Evolutionary conservation across 2,888 invertebrate species (phyloP).

Genomic region (Empis livida): DNA sequence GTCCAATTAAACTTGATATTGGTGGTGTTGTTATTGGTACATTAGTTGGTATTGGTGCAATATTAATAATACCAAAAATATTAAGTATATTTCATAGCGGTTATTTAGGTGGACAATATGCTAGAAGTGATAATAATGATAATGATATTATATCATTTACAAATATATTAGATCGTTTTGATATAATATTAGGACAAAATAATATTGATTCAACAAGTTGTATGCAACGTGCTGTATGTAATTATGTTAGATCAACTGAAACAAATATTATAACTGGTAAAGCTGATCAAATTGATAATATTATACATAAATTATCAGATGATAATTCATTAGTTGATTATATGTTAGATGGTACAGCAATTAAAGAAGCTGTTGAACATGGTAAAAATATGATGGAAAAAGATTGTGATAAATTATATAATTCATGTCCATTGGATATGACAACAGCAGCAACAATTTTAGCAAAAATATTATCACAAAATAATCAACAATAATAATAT

Average conservation of each 20-base stretch:
- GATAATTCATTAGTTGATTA: constrained; percentile 54
- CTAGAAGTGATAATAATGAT: constrained; percentile 41
- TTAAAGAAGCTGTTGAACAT: constrained; percentile 55
- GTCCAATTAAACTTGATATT: constrained; percentile 65
- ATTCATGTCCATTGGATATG: constrained; percentile 55
- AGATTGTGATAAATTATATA: constrained; percentile 46
- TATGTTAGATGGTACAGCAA: constrained; percentile 55
- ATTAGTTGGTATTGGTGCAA: constrained; percentile 66
- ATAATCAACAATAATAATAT: too few relatives aligned
- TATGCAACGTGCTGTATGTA: constrained; percentile 56
- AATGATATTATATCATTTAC: constrained; percentile 37
- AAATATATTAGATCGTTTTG: constrained; percentile 50
- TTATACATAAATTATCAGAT: constrained; percentile 50
- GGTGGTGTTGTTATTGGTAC: constrained; percentile 72
- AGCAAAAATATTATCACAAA: background rate
- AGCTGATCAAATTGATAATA: constrained; percentile 48
- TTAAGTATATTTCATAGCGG: constrained; percentile 56
- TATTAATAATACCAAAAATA: constrained; percentile 66
- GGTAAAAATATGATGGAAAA: constrained; percentile 39
- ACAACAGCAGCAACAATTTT: constrained; percentile 38
- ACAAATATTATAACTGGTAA: constrained; percentile 45
- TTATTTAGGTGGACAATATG: constrained; percentile 45
- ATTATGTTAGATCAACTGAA: constrained; percentile 57
- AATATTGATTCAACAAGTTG: constrained; percentile 60
- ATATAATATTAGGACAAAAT: constrained; percentile 51